Base-by-base conservation (phyloP, 2,888 invertebrate genomes). In the Tenthredo livida region DNA sequence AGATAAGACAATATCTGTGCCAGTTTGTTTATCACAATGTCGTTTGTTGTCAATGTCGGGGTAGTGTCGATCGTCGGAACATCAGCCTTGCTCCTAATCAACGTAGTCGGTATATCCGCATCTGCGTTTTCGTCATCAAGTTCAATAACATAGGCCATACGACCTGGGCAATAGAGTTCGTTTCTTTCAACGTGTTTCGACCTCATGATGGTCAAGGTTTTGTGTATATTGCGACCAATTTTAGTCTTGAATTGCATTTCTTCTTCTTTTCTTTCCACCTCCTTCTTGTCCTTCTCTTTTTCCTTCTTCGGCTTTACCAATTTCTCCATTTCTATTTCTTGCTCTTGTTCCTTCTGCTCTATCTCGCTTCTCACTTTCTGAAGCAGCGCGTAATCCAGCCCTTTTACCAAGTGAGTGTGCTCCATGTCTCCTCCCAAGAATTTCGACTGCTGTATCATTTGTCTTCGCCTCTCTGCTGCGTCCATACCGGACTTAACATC, bases 361-460 rank as follows among this genome's bases (percentile, higher is more conserved):
- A 99, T 98, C 93, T 99, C 99, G 87, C 98, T 98, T 75, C 99
- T 96, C 88, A 98, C 98, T 95, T 99, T 98, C 91, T 98, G 98
- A 85, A 98, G 93, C 82, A 98, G 94, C 0, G 98, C 98, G 93
- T 98, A 98, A 95, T 98, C 98, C 92, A 97, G 94, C 89, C 98
- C 99, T 94, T 99, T 99, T 89, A 99, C 99, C 95, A 99, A 98
- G 94, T 99, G 99, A 92, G 99, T 99, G 91, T 99, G 99, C 91
- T 99, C 99, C 98, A 99, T 99, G 94, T 99, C 99, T 95, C 99
- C 99, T 93, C 99, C 99, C 94, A 99, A 98, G 94, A 98, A 99
- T 94, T 99, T 99, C 0, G 99, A 99, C 94, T 99, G 99, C 92
- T 97, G 97, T 92, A 99, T 99, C 95, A 99, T 96, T 91, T 99